These are phyloP conservation scores for Elachura formosa DNA, from an alignment of 2,113 vertebrate genomes.

Conservation along the genomic window DNA sequence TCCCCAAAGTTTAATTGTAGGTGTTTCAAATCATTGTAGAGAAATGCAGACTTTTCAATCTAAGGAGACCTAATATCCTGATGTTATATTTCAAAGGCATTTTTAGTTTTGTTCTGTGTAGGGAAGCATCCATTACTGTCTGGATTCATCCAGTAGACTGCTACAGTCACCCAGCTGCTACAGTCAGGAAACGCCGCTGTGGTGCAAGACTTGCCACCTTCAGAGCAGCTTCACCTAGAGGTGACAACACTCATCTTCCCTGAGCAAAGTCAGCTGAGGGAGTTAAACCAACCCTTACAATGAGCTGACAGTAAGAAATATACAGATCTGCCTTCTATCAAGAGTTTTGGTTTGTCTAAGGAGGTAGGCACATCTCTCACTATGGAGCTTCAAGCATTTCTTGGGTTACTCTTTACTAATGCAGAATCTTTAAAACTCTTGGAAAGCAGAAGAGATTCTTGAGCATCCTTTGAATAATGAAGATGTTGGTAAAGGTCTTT, in stretches of 20 bases:
- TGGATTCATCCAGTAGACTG: not conserved
- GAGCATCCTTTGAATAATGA: not conserved
- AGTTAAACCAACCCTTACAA: not conserved
- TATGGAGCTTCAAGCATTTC: not conserved
- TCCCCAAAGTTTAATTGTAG: not conserved
- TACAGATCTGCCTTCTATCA: not conserved
- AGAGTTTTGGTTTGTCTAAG: not conserved
- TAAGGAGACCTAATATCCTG: rapidly evolving
- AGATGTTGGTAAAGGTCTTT: not conserved
- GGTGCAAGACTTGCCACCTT: rapidly evolving
- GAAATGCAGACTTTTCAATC: not conserved
- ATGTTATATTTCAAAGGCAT: not conserved
- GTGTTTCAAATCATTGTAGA: not conserved
- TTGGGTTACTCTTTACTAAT: not conserved
- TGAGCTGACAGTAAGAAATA: not conserved
- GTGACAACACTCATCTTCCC: not conserved
- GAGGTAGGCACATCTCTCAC: not conserved
- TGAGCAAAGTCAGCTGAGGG: not conserved
- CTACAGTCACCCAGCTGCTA: not conserved
- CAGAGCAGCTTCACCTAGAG: not conserved
- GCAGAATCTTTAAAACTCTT: not conserved
- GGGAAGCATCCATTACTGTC: not conserved
- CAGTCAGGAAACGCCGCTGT: rapidly evolving
- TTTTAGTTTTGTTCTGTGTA: not conserved
- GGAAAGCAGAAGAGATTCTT: not conserved